Evolutionary conservation across 2,888 invertebrate species (phyloP).

Genomic region (Clivina fossor): DNA sequence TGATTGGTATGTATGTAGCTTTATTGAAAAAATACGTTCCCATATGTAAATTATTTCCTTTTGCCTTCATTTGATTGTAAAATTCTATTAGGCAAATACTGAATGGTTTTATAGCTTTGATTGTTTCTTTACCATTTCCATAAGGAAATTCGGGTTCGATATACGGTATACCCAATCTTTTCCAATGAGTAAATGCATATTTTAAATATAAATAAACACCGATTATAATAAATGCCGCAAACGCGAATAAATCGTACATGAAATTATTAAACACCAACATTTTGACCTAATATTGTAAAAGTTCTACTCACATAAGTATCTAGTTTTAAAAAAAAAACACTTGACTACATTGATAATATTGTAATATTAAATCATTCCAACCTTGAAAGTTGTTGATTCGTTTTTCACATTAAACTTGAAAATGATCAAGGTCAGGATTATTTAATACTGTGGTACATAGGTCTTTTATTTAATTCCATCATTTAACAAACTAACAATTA

Average conservation of each 20-base stretch:
- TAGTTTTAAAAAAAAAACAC: too few relatives aligned
- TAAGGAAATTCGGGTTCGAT: constrained; percentile 27
- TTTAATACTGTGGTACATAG: too few relatives aligned
- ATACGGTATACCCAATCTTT: constrained; percentile 22
- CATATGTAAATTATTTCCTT: constrained; percentile 35
- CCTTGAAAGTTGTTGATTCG: too few relatives aligned
- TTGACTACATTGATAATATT: too few relatives aligned
- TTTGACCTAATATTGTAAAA: not conserved
- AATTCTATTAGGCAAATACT: constrained; percentile 18
- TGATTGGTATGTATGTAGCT: constrained; percentile 44
- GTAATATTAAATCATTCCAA: too few relatives aligned
- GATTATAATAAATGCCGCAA: constrained; percentile 1
- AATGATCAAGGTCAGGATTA: too few relatives aligned
- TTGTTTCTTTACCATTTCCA: constrained; percentile 27
- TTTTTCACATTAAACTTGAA: too few relatives aligned
- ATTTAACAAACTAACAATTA: too few relatives aligned
- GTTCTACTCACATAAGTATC: too few relatives aligned
- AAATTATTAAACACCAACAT: not conserved
- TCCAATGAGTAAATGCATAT: constrained; percentile 34
- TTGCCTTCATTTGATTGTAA: constrained; percentile 34
- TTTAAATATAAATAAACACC: constrained; percentile 29
- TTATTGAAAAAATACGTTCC: constrained; percentile 36
- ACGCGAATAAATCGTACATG: not conserved
- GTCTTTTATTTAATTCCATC: too few relatives aligned
- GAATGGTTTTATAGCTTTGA: constrained; percentile 7